phyloP scores from a whole-genome alignment of 1,140 invertebrate species.

The Psix sp. region DNA sequence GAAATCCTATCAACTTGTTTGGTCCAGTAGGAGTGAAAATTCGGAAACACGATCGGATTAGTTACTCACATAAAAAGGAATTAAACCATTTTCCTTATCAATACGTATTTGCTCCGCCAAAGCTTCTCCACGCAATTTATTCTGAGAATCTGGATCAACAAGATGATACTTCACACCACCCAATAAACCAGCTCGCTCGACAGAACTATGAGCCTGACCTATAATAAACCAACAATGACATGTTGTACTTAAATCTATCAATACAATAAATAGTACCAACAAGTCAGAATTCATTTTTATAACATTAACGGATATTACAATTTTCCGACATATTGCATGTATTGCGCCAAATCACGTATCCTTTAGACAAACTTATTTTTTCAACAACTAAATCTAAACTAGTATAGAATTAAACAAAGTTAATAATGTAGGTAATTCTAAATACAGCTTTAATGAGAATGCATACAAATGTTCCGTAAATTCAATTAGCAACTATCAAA shows the following conservation, averaged over 20 bases:
- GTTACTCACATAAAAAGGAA: slow-evolving; percentile 90
- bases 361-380: no score
- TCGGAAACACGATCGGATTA: no score
- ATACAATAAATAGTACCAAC: background rate
- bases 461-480: no score
- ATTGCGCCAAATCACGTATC: no score
- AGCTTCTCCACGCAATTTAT: slow-evolving; percentile 87
- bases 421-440: no score
- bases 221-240: slow-evolving; percentile 26
- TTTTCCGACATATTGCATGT: no score
- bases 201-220: slow-evolving; percentile 79
- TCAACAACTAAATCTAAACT: no score
- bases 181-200: slow-evolving; percentile 93
- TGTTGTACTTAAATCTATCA: background rate
- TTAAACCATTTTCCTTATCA: slow-evolving; percentile 88
- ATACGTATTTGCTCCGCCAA: slow-evolving; percentile 89
- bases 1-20: background rate
- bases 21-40: no score
- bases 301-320: no score
- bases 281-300: background rate
- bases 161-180: slow-evolving; percentile 91
- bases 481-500: no score
- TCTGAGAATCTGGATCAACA: slow-evolving; percentile 87
- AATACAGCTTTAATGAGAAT: no score
- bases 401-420: no score